Conservation (phyloP, 2,888 invertebrate genomes). For the Clivina fossor region DNA sequence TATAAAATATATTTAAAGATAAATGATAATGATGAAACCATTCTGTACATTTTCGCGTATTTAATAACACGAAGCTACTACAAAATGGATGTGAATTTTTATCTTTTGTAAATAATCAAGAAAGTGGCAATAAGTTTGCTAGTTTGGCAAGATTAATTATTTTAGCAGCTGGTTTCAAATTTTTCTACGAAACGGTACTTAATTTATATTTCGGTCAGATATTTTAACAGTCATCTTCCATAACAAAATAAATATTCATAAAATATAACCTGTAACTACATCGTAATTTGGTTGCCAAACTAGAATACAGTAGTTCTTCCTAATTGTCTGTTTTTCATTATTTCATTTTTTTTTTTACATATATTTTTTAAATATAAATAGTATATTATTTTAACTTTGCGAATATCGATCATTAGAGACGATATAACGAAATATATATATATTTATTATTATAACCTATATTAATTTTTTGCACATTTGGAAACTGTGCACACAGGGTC, state of each 20-base stretch:
- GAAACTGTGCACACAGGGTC: constrained; percentile 29
- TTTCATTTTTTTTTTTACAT: constrained; percentile 4
- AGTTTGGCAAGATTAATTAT: constrained; percentile 2
- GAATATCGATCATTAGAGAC: neutral
- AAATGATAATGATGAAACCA: no score
- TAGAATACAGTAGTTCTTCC: constrained; percentile 21
- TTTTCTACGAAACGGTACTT: constrained; percentile 4
- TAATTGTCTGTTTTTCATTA: constrained; percentile 6
- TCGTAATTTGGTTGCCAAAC: constrained; percentile 27
- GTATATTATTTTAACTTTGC: neutral
- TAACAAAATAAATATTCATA: neutral
- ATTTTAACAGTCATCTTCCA: neutral
- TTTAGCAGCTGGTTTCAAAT: neutral
- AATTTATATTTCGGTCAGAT: neutral
- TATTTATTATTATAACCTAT: constrained; percentile 27
- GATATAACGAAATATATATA: constrained; percentile 5
- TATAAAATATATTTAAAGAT: no score
- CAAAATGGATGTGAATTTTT: neutral
- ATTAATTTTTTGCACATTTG: constrained; percentile 25
- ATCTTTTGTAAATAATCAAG: constrained; percentile 1
- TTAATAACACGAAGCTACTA: neutral
- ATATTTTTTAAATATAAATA: neutral
- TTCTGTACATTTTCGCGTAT: no score
- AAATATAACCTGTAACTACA: no score
- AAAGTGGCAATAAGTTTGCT: constrained; percentile 5